Evolutionary conservation across 2,888 invertebrate genomes (phyloP).

Genomic region (Lepidochrysops patricia): DNA sequence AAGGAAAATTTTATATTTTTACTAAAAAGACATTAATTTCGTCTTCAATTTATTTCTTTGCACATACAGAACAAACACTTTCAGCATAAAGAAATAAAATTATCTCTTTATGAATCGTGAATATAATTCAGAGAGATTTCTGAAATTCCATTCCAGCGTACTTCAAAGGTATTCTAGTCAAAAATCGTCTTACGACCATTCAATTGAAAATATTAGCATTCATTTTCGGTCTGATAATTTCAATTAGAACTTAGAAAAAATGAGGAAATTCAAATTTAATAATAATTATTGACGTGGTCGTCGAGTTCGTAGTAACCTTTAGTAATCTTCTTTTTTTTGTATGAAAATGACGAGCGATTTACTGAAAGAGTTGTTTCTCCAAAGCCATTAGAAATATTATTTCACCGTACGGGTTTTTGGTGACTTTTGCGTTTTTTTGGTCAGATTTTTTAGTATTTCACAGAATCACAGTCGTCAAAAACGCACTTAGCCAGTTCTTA

Average conservation of each 20-base stretch:
- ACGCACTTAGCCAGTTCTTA: too few species aligned
- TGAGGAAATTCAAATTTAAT: too few species aligned
- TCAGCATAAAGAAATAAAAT: neutral
- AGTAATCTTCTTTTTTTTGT: too few species aligned
- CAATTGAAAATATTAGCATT: neutral
- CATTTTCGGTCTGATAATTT: neutral
- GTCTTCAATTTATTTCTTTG: neutral
- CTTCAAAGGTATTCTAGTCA: slow-evolving; percentile 3
- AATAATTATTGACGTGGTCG: too few species aligned
- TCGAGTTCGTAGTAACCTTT: too few species aligned
- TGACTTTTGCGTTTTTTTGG: too few species aligned
- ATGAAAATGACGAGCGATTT: too few species aligned
- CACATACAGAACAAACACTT: slow-evolving; percentile 5
- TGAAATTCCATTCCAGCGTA: neutral
- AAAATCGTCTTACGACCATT: neutral
- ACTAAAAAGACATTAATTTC: neutral
- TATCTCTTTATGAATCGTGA: neutral
- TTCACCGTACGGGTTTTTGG: too few species aligned
- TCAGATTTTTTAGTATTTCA: too few species aligned
- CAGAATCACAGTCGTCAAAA: too few species aligned
- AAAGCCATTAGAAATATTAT: too few species aligned
- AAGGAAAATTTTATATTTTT: neutral
- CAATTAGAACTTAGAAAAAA: neutral
- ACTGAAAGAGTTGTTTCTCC: too few species aligned
- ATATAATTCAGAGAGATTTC: neutral